phyloP scores from a whole-genome alignment of 2,888 invertebrate genomes.

The Drosophila suboccidentalis region DNA sequence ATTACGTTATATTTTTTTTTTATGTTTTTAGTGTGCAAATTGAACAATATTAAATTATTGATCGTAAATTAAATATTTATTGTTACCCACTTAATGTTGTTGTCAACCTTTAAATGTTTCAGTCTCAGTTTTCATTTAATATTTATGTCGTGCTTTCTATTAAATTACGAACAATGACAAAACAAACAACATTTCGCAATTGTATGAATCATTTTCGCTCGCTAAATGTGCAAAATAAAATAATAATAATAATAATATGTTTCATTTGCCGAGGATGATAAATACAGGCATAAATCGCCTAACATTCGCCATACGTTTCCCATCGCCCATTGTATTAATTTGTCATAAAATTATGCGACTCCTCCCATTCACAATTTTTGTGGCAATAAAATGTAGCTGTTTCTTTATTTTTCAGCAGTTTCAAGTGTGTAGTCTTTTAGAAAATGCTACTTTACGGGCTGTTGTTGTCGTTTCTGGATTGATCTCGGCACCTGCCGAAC shows the following conservation, averaged over 20 bases:
- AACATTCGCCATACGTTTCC: conserved; percentile 42
- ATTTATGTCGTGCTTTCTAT: conserved; percentile 62
- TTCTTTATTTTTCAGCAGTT: conserved; percentile 13
- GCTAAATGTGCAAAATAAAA: conserved; percentile 67
- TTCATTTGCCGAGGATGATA: conserved; percentile 66
- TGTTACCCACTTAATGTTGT: conserved; percentile 40
- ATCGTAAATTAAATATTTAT: conserved; percentile 72
- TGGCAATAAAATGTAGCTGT: conserved; percentile 47
- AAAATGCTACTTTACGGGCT: conserved; percentile 5
- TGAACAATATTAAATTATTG: conserved; percentile 56
- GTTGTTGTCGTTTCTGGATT: conserved; percentile 8
- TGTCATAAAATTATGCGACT: conserved; percentile 78
- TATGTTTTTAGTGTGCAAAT: conserved; percentile 54
- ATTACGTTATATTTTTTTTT: background rate
- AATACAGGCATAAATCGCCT: conserved; percentile 69
- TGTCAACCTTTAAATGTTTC: conserved; percentile 40
- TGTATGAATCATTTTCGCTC: conserved; percentile 71
- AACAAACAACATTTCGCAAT: conserved; percentile 56
- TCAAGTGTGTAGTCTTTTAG: conserved; percentile 30
- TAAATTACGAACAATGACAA: conserved; percentile 62
- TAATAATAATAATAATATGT: conserved; percentile 76
- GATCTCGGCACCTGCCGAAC: conserved; percentile 54
- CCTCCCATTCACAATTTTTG: conserved; percentile 5
- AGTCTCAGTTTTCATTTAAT: conserved; percentile 30
- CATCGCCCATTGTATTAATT: conserved; percentile 70